Conservation (phyloP, 2,797 vertebrate species). For the Pangasius larnaudii region DNA sequence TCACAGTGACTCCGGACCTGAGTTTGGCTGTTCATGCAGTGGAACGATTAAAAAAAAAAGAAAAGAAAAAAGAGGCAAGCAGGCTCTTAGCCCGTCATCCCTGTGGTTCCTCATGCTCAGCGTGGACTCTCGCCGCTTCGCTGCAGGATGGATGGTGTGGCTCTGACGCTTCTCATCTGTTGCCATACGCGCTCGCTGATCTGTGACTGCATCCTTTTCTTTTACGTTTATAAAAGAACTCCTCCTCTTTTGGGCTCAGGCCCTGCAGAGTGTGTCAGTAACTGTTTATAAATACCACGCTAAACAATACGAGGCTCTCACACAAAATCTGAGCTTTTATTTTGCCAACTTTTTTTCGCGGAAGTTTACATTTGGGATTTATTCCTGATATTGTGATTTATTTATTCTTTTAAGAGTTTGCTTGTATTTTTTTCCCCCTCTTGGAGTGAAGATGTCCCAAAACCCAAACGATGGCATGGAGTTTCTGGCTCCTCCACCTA, state of each 20-base stretch:
- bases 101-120: constrained; percentile 54
- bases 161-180: constrained; percentile 62
- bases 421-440: constrained; percentile 28
- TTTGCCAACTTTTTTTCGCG: constrained; percentile 21
- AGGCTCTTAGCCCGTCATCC: constrained; percentile 34
- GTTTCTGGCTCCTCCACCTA: constrained; percentile 78
- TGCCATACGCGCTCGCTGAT: constrained; percentile 55
- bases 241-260: constrained; percentile 60
- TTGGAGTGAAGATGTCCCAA: constrained; percentile 72
- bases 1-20: constrained; percentile 65
- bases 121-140: constrained; percentile 53
- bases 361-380: constrained; percentile 52
- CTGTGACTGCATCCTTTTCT: constrained; percentile 66
- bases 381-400: constrained; percentile 58
- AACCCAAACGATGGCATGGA: constrained; percentile 70
- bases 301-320: constrained; percentile 35
- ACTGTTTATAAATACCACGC: constrained; percentile 58
- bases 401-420: constrained; percentile 39
- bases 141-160: constrained; percentile 69
- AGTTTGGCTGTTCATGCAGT: constrained; percentile 37
- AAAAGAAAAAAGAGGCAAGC: constrained; percentile 12
- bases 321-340: constrained; percentile 39
- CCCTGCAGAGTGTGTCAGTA: constrained; percentile 58
- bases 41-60: constrained; percentile 42
- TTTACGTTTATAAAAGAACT: constrained; percentile 69